Evolutionary conservation across 2,797 vertebrate genomes (phyloP).

Genomic region (Eleutherodactylus coqui): DNA sequence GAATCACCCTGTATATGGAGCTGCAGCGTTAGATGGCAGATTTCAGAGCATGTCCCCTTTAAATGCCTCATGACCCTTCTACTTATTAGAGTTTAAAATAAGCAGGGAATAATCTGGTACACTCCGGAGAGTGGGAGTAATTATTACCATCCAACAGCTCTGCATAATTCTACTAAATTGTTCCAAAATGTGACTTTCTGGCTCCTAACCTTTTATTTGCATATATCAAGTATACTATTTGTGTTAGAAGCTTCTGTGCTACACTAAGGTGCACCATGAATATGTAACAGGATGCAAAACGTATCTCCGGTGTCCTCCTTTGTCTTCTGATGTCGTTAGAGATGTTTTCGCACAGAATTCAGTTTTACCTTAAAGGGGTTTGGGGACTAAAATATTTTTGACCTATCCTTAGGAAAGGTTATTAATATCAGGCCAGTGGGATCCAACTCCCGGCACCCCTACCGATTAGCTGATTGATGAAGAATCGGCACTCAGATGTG

Average conservation of each 20-base stretch:
- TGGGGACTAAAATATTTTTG: too few relatives aligned
- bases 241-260: background rate
- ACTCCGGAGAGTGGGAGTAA: background rate
- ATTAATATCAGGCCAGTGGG: too few relatives aligned
- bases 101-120: background rate
- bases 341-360: background rate
- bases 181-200: background rate
- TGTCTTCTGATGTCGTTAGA: background rate
- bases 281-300: background rate
- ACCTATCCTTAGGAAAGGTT: too few relatives aligned
- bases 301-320: background rate
- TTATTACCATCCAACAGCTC: background rate
- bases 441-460: too few relatives aligned
- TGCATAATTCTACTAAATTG: conserved; percentile 1
- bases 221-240: conserved; percentile 1
- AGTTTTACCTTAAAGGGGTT: background rate
- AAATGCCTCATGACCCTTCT: background rate
- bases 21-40: background rate
- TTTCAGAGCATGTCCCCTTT: background rate
- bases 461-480: too few relatives aligned
- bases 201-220: conserved; percentile 7
- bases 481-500: too few relatives aligned
- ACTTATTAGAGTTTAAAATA: background rate
- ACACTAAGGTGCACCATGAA: background rate
- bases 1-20: too few relatives aligned